These are phyloP conservation scores for Chloropsis cyanopogon DNA, from an alignment of 2,113 vertebrate genomes.

Conservation along the genomic window DNA sequence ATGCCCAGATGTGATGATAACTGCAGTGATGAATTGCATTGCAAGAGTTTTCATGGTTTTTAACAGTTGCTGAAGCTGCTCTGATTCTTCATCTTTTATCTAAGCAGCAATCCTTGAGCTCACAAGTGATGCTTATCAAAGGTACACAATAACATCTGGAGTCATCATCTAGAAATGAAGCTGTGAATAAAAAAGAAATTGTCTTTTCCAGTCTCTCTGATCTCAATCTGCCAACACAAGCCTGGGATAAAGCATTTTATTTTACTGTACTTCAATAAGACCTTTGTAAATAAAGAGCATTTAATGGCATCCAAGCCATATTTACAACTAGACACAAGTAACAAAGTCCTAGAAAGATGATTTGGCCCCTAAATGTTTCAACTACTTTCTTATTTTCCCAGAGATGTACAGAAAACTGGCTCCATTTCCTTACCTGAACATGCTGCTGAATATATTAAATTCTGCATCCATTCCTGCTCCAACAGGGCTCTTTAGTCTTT, in stretches of 20 bases:
- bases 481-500: neutral
- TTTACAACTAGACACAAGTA: neutral
- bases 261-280: neutral
- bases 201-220: neutral
- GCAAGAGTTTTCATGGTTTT: neutral
- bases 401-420: neutral
- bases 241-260: neutral
- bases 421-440: neutral
- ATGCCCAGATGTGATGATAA: neutral
- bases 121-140: neutral
- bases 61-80: neutral
- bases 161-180: neutral
- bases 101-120: neutral
- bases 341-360: neutral
- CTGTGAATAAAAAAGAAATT: neutral
- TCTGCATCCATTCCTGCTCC: neutral
- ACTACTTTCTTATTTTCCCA: neutral
- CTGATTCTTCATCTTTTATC: neutral
- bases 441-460: neutral
- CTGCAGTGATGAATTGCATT: neutral
- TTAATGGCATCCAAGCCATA: neutral
- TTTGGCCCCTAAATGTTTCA: neutral
- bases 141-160: neutral
- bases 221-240: neutral
- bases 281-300: neutral